Base-by-base conservation (phyloP, 2,888 invertebrate species). In the Cephonodes hylas region DNA sequence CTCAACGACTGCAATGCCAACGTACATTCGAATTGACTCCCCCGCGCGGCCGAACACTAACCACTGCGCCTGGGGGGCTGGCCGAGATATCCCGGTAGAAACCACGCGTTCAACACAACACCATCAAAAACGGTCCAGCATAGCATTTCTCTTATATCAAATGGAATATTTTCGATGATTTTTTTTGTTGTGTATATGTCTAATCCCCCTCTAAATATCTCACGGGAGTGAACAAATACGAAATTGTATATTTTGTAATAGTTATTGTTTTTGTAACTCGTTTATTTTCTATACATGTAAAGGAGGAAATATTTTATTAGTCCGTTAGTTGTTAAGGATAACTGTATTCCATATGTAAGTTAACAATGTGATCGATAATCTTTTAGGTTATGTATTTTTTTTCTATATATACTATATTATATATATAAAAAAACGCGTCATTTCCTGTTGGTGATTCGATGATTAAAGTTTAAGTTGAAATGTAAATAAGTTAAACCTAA, bases 191-290 rank as follows among this genome's bases (percentile, higher is more conserved):
- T 66, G n/a, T n/a, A n/a, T n/a, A n/a, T n/a, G n/a, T n/a, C n/a
- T n/a, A n/a, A n/a, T n/a, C 63, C 65, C 65, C 66, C 20, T 63
- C 59, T 65, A 64, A 70, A 61, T 67, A 58, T 65, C 63, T 68
- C 64, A 63, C 68, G 64, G 57, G 23, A 38, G 20, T 58, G 62
- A 53, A 61, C 60, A 67, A 7, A 60, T 53, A 68, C 69, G 69
- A 75, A 70, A 70, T 65, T 87, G 86, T 87, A 87, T 86, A 86
- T 87, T 85, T 86, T 86, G 86, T 87, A 83, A 82, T 85, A 81
- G 72, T 74, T 48, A 74, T 70, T 74, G 70, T 72, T 74, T 72
- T 65, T 68, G n/a, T n/a, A n/a, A 68, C 67, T 64, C 63, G 72
- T 69, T 66, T 72, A 69, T 74, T 67, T 74, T 69, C 73, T 77